Evolutionary conservation across 1,140 invertebrate species (phyloP), one percentile per base, ranked within the genome.

Genomic region (Drosophila kikkawai): DNA sequence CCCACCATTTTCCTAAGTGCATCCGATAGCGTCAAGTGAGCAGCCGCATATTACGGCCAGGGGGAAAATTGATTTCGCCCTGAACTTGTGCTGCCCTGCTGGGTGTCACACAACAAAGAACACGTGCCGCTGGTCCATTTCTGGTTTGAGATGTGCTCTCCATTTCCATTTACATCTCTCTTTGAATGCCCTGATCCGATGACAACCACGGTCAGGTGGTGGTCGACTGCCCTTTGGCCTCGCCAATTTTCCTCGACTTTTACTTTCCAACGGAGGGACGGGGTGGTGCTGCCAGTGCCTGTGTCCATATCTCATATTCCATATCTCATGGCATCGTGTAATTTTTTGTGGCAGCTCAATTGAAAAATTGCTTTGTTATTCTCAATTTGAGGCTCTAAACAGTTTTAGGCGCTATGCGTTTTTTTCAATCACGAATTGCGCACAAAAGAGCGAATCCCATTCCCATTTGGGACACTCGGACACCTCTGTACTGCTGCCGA

Each of bases 341-440:
- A 59, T 53, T 85, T 57, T 85, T 67, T 80, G 66, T 65, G 77
- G 50, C 63, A 41, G 79, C 75, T 80, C 71, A 90, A 90, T 90
- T 90, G 85, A 85, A 90, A 91, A 84, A 90, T 90, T 90, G 81
- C 82, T 88, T 90, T 88, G 85, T 88, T 90, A 91, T 91, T 82
- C 86, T 84, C 85, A 91, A 90, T 91, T 90, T 91, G 79, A 70
- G 78, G 69, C 79, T 88, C 74, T 84, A 83, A 83, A 80, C 85
- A 76, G 80, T 81, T 85, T 90, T 81, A 88, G 69, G 63, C 87
- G 75, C 80, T 78, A 63, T 77, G 86, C 79, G 86, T 83, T 55
- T 48, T 71, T 74, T 65, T 80, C 82, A 80, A 80, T 70, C 71
- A 75, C 71, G 74, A 80, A 88, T 88, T 75, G 84, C 80, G 83